A percentile compares a stretch with the other conserved stretches of the same genome.
Evolutionary conservation across 1,140 invertebrate genomes (phyloP).

Genomic region (Schmidtea mediterranea): DNA sequence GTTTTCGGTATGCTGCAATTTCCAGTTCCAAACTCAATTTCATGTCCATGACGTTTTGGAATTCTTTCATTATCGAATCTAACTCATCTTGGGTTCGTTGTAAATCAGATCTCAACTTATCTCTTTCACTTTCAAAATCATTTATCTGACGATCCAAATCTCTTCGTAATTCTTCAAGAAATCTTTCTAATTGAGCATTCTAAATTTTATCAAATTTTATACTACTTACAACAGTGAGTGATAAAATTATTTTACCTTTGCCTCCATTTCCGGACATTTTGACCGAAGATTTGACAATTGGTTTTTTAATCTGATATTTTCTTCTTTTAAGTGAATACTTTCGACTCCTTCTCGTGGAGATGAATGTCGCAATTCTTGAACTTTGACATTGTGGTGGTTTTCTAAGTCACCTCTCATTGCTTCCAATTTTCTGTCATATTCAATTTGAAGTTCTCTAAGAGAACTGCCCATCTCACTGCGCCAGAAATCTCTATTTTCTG

Average conservation of each 20-base stretch:
- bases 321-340: slow-evolving; percentile 27
- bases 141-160: slow-evolving; percentile 20
- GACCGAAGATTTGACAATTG: slow-evolving; percentile 24
- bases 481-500: slow-evolving; percentile 30
- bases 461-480: slow-evolving; percentile 30
- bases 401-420: slow-evolving; percentile 25
- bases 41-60: slow-evolving; percentile 26
- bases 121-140: slow-evolving; percentile 8
- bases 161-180: slow-evolving; percentile 25
- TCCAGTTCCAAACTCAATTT: slow-evolving; percentile 25
- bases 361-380: slow-evolving; percentile 31
- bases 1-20: slow-evolving; percentile 22
- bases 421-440: slow-evolving; percentile 27
- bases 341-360: slow-evolving; percentile 30
- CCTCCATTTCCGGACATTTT: slow-evolving; percentile 28
- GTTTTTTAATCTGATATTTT: slow-evolving; percentile 26
- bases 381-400: slow-evolving; percentile 22
- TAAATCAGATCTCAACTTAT: slow-evolving; percentile 16
- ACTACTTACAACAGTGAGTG: too few species aligned
- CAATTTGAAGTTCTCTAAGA: slow-evolving; percentile 30
- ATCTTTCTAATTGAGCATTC: slow-evolving; percentile 28
- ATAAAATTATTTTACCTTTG: slow-evolving; percentile 15
- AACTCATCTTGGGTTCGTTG: slow-evolving; percentile 20
- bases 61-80: slow-evolving; percentile 22
- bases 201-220: slow-evolving; percentile 9